These are phyloP conservation scores for Marmota flaviventris DNA, from an alignment of 2,113 vertebrate genomes.

Conservation along the genomic window DNA sequence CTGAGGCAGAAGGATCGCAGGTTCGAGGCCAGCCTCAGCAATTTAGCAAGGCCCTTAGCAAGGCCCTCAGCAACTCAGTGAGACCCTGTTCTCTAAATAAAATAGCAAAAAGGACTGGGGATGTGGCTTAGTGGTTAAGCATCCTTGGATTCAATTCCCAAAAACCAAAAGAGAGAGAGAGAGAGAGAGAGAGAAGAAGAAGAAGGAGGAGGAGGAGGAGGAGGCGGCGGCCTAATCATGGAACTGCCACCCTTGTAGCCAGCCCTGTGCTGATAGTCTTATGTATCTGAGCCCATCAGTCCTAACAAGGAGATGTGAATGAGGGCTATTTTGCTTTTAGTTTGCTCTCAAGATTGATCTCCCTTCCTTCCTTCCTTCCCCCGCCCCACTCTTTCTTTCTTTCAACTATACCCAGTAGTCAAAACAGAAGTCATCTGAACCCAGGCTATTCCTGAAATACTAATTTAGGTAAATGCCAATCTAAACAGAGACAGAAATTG, in stretches of 20 bases:
- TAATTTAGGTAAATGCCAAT: constrained; percentile 43
- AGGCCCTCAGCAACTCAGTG: no score
- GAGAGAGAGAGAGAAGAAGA: accelerated
- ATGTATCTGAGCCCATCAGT: not conserved
- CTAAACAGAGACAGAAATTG: constrained; percentile 38
- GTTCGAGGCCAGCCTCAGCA: no score
- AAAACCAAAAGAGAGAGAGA: no score
- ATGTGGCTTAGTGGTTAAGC: no score
- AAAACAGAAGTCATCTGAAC: not conserved
- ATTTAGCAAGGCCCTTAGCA: no score
- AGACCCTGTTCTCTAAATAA: no score
- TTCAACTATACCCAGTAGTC: not conserved
- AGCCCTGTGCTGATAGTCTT: not conserved
- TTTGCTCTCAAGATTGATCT: not conserved
- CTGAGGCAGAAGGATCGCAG: no score
- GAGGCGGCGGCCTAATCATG: not conserved
- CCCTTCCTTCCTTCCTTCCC: not conserved
- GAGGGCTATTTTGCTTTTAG: constrained; percentile 11
- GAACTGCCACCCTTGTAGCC: not conserved
- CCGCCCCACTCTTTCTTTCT: not conserved
- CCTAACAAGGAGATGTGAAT: not conserved
- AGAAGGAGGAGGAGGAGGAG: no score
- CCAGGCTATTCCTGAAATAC: not conserved
- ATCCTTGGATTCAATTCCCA: no score
- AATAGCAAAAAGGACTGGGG: no score